These are phyloP conservation scores for Drosophila nr. perissopoda DNA, from an alignment of 2,888 invertebrate genomes.

Conservation along the genomic window DNA sequence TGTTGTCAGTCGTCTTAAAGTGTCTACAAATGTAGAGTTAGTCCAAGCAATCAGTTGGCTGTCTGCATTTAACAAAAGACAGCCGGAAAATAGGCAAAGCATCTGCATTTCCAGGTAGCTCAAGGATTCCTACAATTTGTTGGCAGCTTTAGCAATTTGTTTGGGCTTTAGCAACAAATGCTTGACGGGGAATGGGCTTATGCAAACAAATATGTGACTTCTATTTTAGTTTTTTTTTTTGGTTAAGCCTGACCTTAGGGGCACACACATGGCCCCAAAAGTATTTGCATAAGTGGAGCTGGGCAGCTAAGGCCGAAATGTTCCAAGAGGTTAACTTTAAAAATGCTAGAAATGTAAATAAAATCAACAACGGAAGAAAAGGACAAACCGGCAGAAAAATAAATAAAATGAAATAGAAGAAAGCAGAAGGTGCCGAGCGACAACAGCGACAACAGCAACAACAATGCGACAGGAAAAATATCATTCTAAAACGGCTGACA, in stretches of 20 bases:
- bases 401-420: neutral
- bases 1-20: conserved; percentile 40
- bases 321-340: conserved; percentile 44
- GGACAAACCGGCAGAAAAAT: conserved; percentile 34
- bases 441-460: conserved; percentile 20
- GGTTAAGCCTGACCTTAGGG: conserved; percentile 44
- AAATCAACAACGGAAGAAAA: conserved; percentile 70
- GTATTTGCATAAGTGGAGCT: conserved; percentile 71
- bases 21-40: neutral
- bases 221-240: neutral
- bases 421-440: conserved; percentile 61
- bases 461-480: conserved; percentile 65
- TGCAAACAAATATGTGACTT: conserved; percentile 48
- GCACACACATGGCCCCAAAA: conserved; percentile 45
- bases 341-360: conserved; percentile 79
- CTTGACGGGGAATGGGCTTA: conserved; percentile 8
- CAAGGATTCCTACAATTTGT: conserved; percentile 52
- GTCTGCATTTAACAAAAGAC: conserved; percentile 22
- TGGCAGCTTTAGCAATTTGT: conserved; percentile 54
- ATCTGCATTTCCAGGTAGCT: conserved; percentile 25
- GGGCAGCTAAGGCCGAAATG: conserved; percentile 22
- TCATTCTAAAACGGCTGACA: conserved; percentile 78
- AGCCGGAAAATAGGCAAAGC: conserved; percentile 18
- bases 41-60: conserved; percentile 28
- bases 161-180: conserved; percentile 38